These are phyloP conservation scores for Oryctes rhinoceros DNA, from an alignment of 1,140 invertebrate species.

Conservation along the genomic window DNA sequence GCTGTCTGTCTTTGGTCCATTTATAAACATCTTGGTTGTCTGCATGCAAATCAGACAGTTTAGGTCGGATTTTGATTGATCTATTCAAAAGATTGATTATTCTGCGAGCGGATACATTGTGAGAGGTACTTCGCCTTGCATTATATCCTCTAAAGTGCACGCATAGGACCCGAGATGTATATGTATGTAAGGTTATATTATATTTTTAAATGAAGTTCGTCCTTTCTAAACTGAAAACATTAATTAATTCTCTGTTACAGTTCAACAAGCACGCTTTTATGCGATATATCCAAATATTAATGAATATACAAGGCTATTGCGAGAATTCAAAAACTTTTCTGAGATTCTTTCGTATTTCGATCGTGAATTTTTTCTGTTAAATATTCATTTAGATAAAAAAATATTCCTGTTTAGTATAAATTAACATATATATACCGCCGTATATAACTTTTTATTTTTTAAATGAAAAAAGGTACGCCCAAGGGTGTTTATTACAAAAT, in stretches of 20 bases:
- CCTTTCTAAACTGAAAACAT: conserved; percentile 12
- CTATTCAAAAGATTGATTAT: conserved; percentile 61
- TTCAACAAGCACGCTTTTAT: not conserved
- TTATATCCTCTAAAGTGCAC: conserved; percentile 45
- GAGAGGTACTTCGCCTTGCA: conserved; percentile 51
- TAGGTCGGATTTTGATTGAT: conserved; percentile 60
- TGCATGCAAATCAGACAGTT: conserved; percentile 60
- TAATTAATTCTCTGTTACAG: conserved; percentile 7
- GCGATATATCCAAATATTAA: not conserved
- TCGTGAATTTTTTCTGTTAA: not conserved
- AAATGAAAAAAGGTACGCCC: not conserved
- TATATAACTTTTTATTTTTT: not conserved
- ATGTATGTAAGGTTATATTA: conserved; percentile 15
- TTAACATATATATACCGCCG: not conserved
- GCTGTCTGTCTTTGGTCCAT: conserved; percentile 57
- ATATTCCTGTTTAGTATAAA: not conserved
- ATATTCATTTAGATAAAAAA: too few relatives aligned
- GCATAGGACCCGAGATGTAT: not conserved
- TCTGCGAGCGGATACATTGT: conserved; percentile 51
- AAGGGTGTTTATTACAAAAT: conserved; percentile 8
- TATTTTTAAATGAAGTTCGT: conserved; percentile 31
- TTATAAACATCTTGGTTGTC: conserved; percentile 62
- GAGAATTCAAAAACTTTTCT: not conserved
- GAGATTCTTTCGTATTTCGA: not conserved
- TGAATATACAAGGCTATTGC: not conserved